phyloP scores from a whole-genome alignment of 2,113 vertebrate species.

The Crocuta crocuta region DNA sequence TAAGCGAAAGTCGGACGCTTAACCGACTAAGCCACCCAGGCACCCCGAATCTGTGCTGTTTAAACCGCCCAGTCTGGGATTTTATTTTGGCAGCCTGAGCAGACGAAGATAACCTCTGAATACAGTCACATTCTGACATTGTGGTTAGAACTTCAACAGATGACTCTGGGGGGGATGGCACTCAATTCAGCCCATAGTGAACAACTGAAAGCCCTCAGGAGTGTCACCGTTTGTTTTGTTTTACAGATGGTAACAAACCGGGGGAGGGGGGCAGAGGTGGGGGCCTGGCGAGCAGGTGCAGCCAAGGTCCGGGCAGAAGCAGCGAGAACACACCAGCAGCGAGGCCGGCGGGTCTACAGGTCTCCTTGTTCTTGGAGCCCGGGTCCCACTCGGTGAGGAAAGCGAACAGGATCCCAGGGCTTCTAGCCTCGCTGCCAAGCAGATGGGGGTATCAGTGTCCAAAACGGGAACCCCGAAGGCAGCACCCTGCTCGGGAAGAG shows the following conservation, averaged over 20 bases:
- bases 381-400: background rate
- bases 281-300: background rate
- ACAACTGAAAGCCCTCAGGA: background rate
- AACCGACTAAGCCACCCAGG: too few relatives aligned
- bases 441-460: background rate
- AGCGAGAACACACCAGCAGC: fast-evolving
- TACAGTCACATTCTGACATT: too few relatives aligned
- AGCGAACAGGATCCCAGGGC: background rate
- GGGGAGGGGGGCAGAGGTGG: background rate
- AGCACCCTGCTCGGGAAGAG: background rate
- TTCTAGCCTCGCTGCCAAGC: background rate
- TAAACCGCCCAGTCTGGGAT: background rate
- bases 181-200: background rate
- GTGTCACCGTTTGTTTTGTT: background rate
- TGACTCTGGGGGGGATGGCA: background rate
- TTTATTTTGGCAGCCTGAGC: background rate
- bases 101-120: background rate
- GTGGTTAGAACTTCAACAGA: background rate
- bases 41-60: background rate
- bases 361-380: background rate
- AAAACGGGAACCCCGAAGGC: background rate
- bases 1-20: too few relatives aligned
- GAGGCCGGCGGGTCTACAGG: background rate
- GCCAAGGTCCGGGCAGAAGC: background rate
- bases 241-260: background rate